These are phyloP conservation scores for Vireo griseus DNA, from an alignment of 2,797 vertebrate species.

Conservation along the genomic window DNA sequence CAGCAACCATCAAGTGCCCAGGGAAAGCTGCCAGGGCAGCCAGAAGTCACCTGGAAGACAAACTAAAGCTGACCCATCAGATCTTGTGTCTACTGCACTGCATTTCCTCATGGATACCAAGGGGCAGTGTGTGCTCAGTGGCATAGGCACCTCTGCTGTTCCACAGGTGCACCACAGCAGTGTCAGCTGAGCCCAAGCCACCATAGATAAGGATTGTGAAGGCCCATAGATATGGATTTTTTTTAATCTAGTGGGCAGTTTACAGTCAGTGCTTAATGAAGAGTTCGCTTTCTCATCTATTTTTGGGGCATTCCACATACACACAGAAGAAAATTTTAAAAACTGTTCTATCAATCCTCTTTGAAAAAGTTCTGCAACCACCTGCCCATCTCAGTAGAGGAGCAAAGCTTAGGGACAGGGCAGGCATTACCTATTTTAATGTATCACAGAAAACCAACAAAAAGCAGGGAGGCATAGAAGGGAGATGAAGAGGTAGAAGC, in stretches of 20 bases:
- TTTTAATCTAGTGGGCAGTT: not conserved
- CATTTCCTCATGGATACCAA: not conserved
- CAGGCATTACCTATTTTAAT: not conserved
- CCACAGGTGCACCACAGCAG: not conserved
- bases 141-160: not conserved
- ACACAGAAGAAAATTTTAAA: not conserved
- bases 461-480: not conserved
- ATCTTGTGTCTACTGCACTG: not conserved
- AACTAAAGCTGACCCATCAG: not conserved
- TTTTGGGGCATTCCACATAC: not conserved
- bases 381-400: not conserved
- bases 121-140: not conserved
- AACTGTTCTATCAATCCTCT: rapidly evolving
- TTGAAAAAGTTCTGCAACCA: not conserved
- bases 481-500: not conserved
- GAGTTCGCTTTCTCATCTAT: not conserved
- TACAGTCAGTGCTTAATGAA: not conserved
- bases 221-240: not conserved
- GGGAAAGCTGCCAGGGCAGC: not conserved
- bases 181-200: not conserved
- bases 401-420: not conserved
- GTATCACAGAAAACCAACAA: not conserved
- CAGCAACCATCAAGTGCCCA: not conserved
- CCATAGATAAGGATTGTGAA: not conserved
- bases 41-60: not conserved